Percentiles rank a stretch among this genome's conserved stretches.
Evolutionary conservation across 2,113 vertebrate species (phyloP).

Genomic region (Triplophysa rosa): DNA sequence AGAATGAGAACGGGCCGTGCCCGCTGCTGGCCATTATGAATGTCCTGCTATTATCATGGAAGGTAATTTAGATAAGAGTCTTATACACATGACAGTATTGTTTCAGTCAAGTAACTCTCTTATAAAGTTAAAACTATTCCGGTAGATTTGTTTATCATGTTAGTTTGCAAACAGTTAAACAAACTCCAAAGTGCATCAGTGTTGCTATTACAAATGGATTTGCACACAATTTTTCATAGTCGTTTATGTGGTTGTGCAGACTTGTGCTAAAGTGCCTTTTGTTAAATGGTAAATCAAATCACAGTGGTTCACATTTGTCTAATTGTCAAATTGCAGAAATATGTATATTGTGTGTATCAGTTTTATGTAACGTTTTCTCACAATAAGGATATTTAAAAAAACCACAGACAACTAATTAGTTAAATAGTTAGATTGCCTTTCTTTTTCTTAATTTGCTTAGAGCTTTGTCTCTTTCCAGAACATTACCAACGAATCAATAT

Average conservation of each 20-base stretch:
- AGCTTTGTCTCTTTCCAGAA: constrained; percentile 5
- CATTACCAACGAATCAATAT: not conserved
- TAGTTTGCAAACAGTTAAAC: too few relatives aligned
- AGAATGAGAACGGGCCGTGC: constrained; percentile 98
- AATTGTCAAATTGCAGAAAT: not conserved
- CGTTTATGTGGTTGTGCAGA: too few relatives aligned
- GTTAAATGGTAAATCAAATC: too few relatives aligned
- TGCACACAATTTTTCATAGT: too few relatives aligned
- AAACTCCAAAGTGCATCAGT: too few relatives aligned
- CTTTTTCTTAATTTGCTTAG: not conserved
- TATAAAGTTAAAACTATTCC: not conserved
- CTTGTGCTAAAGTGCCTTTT: too few relatives aligned
- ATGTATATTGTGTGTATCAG: too few relatives aligned
- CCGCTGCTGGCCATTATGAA: constrained; percentile 97
- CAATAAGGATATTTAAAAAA: not conserved
- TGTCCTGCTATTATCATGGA: constrained; percentile 93
- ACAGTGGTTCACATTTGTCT: not conserved
- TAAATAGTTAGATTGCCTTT: too few relatives aligned
- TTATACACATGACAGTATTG: not conserved
- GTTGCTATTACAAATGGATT: too few relatives aligned
- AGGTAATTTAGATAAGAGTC: constrained; percentile 76
- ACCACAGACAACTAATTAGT: not conserved
- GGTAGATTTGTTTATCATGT: too few relatives aligned
- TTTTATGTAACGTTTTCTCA: too few relatives aligned
- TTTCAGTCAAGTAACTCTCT: not conserved